A percentile compares a stretch with the other conserved stretches of the same genome.
phyloP scores from a whole-genome alignment of 2,113 vertebrate species.

The Tor tambroides region DNA sequence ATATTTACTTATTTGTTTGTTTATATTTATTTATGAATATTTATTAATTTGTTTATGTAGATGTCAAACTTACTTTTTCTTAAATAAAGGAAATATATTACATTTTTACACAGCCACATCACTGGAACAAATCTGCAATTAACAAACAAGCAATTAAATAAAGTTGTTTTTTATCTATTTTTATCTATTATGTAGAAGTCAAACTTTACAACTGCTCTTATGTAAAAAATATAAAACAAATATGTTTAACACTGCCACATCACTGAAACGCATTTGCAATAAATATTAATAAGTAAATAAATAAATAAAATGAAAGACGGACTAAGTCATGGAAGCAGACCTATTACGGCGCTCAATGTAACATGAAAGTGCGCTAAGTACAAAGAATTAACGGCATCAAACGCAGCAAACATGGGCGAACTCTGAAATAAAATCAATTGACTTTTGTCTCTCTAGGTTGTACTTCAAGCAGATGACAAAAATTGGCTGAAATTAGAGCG shows the following conservation, averaged over 20 bases:
- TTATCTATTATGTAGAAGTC: too few species aligned
- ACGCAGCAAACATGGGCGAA: background rate
- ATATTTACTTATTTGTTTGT: background rate
- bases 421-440: background rate
- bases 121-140: background rate
- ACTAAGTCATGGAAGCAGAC: background rate
- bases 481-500: background rate
- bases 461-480: slow-evolving; percentile 29
- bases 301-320: background rate
- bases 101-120: background rate
- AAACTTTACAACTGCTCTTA: too few species aligned
- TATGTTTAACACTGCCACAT: too few species aligned
- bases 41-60: background rate
- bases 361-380: background rate
- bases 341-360: background rate
- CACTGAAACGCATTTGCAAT: too few species aligned
- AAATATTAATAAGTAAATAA: background rate
- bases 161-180: too few species aligned
- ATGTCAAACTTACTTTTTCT: background rate
- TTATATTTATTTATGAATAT: background rate
- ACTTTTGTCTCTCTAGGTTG: slow-evolving; percentile 24
- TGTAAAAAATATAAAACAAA: too few species aligned
- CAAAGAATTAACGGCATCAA: background rate
- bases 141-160: background rate
- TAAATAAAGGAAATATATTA: background rate